Base-by-base conservation (phyloP, 2,888 invertebrate species). In the Aspidapion aeneum region DNA sequence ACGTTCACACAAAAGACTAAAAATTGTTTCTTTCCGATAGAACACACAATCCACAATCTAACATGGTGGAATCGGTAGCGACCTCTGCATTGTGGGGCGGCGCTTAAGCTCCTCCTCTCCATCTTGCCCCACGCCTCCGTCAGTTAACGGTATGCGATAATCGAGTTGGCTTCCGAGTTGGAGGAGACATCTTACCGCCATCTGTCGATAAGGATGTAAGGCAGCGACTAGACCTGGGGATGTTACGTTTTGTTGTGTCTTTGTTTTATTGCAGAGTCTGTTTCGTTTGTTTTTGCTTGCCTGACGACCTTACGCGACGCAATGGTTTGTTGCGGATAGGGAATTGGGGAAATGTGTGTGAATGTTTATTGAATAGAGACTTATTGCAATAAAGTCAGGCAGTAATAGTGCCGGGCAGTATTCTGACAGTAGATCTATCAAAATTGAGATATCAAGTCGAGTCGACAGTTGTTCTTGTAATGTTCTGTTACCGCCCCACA, bases 201-300 rank as follows among this genome's bases (percentile, higher is more conserved):
- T 79, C 79, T 79, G 75, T 77, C 73, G 76, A 74, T 70, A 64
- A 69, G 67, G 63, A 62, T 64, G 66, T 66, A 68, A 75, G 72
- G 72, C 66, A 66, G 64, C 64, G 35, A 35, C 12, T n/a, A n/a
- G n/a, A n/a, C 35, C 12, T 35, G 35, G 35, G 35, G 35, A 35
- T 35, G 35, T 35, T 35, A 7, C 35, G 35, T 35, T 35, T 35
- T 35, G 67, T 67, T 58, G 65, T 70, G 68, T 68, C 72, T 72
- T 75, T 74, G 75, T 77, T 77, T 74, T 76, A 75, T 77, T 74
- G 74, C 74, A 72, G 5, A 3, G 35, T 35, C 35, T 76, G 76
- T 77, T 76, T 76, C 75, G 75, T 77, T 76, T 76, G 75, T 76
- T 64, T 60, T 63, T 62, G 62, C 64, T 74, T 73, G 75, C 74